These are phyloP conservation scores for Parazoanthus darwini DNA, from an alignment of 92 coral and sea anemone species.

Conservation along the genomic window DNA sequence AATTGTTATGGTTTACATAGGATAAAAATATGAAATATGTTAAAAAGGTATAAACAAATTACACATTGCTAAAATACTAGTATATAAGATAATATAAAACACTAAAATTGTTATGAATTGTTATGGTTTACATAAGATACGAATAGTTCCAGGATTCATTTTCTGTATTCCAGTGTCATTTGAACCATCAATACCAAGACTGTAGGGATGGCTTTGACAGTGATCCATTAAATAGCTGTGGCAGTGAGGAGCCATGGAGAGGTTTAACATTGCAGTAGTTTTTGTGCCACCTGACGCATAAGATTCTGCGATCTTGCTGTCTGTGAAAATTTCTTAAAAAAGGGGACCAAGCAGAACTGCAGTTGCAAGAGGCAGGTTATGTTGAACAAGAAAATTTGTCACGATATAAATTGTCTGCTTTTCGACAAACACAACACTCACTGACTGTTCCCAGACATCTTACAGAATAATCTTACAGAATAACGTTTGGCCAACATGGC, in stretches of 20 bases:
- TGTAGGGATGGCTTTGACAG: constrained; percentile 37
- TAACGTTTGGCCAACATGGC: too few relatives aligned
- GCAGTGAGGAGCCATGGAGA: constrained; percentile 53
- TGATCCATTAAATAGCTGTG: constrained; percentile 47
- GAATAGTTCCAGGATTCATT: constrained; percentile 46
- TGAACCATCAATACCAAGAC: constrained; percentile 47
- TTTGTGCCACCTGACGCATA: constrained; percentile 39
- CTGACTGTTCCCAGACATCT: too few relatives aligned
- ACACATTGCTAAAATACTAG: too few relatives aligned
- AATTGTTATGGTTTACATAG: too few relatives aligned
- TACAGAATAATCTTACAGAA: too few relatives aligned
- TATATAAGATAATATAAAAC: too few relatives aligned
- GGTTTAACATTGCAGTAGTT: constrained; percentile 42
- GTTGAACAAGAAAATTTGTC: not conserved
- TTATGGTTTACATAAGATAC: not conserved
- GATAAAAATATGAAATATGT: too few relatives aligned
- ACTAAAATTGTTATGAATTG: too few relatives aligned
- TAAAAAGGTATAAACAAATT: too few relatives aligned
- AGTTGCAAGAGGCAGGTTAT: constrained; percentile 16
- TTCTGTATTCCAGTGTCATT: constrained; percentile 16
- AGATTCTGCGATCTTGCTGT: constrained; percentile 40
- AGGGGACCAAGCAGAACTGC: constrained; percentile 10
- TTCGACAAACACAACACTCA: too few relatives aligned
- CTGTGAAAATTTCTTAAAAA: not conserved
- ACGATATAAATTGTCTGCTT: too few relatives aligned